Evolutionary conservation across 2,113 vertebrate species (phyloP).

Genomic region (Meriones unguiculatus): DNA sequence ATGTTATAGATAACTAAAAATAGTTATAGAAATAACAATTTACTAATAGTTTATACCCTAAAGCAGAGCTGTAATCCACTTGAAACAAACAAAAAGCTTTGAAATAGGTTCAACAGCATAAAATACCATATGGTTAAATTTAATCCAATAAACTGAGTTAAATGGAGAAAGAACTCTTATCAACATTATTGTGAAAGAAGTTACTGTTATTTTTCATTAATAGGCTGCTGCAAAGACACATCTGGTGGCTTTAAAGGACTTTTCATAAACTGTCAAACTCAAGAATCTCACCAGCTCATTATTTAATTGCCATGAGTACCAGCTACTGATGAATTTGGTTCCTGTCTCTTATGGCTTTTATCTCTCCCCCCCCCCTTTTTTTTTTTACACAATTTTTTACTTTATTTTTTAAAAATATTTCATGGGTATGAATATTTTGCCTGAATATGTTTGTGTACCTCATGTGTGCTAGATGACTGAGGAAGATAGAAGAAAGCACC

Average conservation of each 20-base stretch:
- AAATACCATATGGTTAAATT: constrained; percentile 36
- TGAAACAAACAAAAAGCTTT: background rate
- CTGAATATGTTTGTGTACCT: background rate
- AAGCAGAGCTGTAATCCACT: constrained; percentile 1
- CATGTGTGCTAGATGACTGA: background rate
- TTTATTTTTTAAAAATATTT: background rate
- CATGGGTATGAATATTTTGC: background rate
- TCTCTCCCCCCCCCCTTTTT: background rate
- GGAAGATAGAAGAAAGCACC: background rate
- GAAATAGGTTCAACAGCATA: constrained; percentile 51
- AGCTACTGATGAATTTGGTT: background rate
- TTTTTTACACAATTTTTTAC: background rate
- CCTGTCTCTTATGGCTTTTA: background rate
- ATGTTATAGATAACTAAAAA: constrained; percentile 52
- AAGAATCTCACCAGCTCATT: constrained; percentile 15
- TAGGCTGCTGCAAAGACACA: constrained; percentile 3
- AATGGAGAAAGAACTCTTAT: constrained; percentile 25
- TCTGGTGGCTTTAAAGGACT: background rate
- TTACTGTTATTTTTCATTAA: constrained; percentile 52
- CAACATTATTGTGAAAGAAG: constrained; percentile 41
- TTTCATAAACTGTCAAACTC: constrained; percentile 1
- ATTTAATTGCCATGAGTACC: constrained; percentile 36
- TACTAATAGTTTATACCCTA: constrained; percentile 46
- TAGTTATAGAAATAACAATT: constrained; percentile 2
- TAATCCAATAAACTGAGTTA: constrained; percentile 56